Base-by-base conservation (phyloP, 2,888 invertebrate species). In the Acleris laterana region DNA sequence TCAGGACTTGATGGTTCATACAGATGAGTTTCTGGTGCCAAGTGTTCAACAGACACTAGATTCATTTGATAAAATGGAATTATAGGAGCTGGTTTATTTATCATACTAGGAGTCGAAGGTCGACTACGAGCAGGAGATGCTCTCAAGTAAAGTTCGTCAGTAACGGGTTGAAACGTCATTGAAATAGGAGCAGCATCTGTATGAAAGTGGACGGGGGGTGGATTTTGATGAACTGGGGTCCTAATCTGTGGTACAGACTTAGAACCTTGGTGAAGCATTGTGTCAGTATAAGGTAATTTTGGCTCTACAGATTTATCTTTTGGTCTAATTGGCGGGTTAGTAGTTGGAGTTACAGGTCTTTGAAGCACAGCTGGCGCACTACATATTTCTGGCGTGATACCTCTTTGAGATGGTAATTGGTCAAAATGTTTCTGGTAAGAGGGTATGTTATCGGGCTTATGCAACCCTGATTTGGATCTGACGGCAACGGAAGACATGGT, bases 41-140 rank as follows among this genome's bases (percentile, higher is more conserved):
- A 77, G 77, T 94, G 94, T 78, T 95, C 94, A 51, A 95, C 95
- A n/a, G 95, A 94, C 42, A 96, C 95, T 72, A 97, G 90, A 83
- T 96, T 95, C 84, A 95, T 95, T 86, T 97, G 97, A 80, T 97
- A 97, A 75, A 94, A 95, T 9, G 97, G 97, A 72, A 97, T 95
- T 58, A 95, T 93, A 13, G 96, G 95, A 1, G 96, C 96, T 28
- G 96, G 96, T 84, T 95, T 95, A 79, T 96, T 96, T 66, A 95
- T 95, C 87, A 94, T 85, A 78, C 95, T 95, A 0, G 96, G 96
- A 20, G 96, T 96, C 67, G 93, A 91, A 5, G 96, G 94, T 63
- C 96, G 91, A 70, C 92, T 91, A 57, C 91, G 85, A 32, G 88
- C 87, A 2, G 94, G 93, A 16, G 95, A 95, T 68, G 92, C 93